Conservation (phyloP, 2,888 invertebrate genomes). For the Drosophila rellima region DNA sequence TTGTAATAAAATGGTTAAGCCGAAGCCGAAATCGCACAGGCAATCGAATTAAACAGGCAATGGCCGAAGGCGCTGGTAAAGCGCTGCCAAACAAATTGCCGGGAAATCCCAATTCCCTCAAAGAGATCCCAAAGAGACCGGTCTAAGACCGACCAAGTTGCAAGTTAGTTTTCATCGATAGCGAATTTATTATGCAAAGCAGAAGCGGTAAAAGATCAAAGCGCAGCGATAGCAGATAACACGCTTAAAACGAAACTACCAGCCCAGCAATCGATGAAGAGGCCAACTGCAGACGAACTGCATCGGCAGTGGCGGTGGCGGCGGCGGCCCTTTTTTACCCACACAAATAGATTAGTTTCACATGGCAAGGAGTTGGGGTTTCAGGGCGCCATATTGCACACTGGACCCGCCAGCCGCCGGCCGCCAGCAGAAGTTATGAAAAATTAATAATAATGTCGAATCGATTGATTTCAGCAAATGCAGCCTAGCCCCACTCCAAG, state of each 20-base stretch:
- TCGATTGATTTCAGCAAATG: slow-evolving; percentile 83
- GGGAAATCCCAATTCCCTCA: slow-evolving; percentile 69
- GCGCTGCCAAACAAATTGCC: slow-evolving; percentile 73
- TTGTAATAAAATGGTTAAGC: slow-evolving; percentile 78
- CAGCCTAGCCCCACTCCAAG: slow-evolving; percentile 26
- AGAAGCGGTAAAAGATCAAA: slow-evolving; percentile 81
- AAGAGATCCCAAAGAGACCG: slow-evolving; percentile 22
- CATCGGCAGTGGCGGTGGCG: slow-evolving; percentile 36
- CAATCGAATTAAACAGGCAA: slow-evolving; percentile 80
- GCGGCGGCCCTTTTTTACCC: slow-evolving; percentile 54
- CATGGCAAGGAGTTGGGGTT: slow-evolving; percentile 70
- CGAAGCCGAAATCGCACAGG: slow-evolving; percentile 73
- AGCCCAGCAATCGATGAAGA: slow-evolving; percentile 39
- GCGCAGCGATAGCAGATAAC: slow-evolving; percentile 79
- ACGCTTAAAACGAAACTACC: slow-evolving; percentile 46
- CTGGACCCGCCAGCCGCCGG: slow-evolving; percentile 66
- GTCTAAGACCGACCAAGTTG: slow-evolving; percentile 51
- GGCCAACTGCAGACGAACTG: slow-evolving; percentile 35
- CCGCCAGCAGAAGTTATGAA: slow-evolving; percentile 84
- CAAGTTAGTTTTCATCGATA: slow-evolving; percentile 79
- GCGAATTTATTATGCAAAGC: slow-evolving; percentile 81
- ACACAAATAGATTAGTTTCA: slow-evolving; percentile 84
- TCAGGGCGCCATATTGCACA: slow-evolving; percentile 80
- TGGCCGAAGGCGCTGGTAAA: slow-evolving; percentile 61
- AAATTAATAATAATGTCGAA: slow-evolving; percentile 85